A percentile compares a stretch with the other conserved stretches of the same genome.
Conservation (phyloP, 2,113 vertebrate genomes). For the Cyrtonyx montezumae region DNA sequence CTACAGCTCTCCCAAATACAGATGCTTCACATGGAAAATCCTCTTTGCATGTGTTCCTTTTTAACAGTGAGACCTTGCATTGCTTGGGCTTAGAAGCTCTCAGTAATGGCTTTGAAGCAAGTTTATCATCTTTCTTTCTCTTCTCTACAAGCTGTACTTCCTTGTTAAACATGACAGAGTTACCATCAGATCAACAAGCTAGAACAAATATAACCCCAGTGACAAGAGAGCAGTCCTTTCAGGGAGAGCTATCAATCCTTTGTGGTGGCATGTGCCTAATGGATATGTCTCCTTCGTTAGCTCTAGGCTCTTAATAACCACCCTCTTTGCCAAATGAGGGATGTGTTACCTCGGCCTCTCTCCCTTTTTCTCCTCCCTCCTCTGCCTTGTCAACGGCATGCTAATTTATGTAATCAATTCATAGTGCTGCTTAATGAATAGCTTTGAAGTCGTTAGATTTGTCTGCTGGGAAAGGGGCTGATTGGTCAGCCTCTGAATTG, state of each 20-base stretch:
- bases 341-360: not conserved
- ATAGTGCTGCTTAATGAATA: slow-evolving; percentile 62
- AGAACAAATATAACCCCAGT: slow-evolving; percentile 25
- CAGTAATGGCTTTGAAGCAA: not conserved
- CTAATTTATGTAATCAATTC: slow-evolving; percentile 70
- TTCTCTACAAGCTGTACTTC: not conserved
- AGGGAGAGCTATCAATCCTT: not conserved
- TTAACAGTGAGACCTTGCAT: not conserved
- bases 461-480: slow-evolving; percentile 42
- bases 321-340: slow-evolving; percentile 41
- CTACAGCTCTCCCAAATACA: not conserved
- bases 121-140: not conserved
- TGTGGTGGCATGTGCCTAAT: slow-evolving; percentile 16
- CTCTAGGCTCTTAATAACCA: slow-evolving; percentile 53
- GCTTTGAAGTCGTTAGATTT: slow-evolving; percentile 54
- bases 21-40: not conserved
- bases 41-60: accelerated
- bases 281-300: slow-evolving; percentile 53
- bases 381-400: slow-evolving; percentile 57
- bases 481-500: slow-evolving; percentile 41
- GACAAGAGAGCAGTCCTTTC: not conserved
- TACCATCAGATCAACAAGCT: slow-evolving; percentile 8
- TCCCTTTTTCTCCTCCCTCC: slow-evolving; percentile 30
- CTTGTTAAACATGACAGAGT: not conserved
- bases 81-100: not conserved